Evolutionary conservation across 2,113 vertebrate species (phyloP).

Genomic region (Tapirus terrestris): DNA sequence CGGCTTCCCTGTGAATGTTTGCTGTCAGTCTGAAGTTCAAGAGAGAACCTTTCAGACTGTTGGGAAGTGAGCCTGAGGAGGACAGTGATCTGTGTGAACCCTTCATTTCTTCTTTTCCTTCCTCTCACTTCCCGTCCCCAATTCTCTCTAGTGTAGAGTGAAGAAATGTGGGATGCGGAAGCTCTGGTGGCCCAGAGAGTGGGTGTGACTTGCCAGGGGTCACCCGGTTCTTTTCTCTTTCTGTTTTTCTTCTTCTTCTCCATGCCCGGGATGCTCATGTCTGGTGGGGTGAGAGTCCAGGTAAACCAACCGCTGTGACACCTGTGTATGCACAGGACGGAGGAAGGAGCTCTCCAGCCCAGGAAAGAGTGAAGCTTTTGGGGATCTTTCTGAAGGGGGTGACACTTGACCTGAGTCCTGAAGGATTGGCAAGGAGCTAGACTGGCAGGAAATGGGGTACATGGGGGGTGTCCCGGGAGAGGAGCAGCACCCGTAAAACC

Average conservation of each 20-base stretch:
- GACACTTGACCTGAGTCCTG: not conserved
- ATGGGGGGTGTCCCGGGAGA: not conserved
- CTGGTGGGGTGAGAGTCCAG: not conserved
- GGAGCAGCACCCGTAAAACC: too few species aligned
- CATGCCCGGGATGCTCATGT: not conserved
- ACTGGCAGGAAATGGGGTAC: not conserved
- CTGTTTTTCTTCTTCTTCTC: not conserved
- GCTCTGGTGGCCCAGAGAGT: not conserved
- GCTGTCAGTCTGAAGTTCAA: not conserved
- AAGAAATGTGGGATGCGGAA: not conserved
- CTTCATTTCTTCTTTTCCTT: slow-evolving; percentile 8
- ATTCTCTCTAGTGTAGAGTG: not conserved
- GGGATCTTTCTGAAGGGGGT: not conserved
- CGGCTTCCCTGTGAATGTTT: not conserved
- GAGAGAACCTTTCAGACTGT: not conserved
- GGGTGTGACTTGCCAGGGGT: not conserved
- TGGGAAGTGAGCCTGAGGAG: not conserved
- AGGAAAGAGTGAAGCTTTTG: fast-evolving
- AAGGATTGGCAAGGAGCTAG: not conserved
- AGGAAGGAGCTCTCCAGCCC: not conserved
- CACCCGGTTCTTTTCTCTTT: not conserved
- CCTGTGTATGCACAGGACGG: fast-evolving
- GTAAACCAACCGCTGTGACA: fast-evolving
- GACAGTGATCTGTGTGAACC: not conserved
- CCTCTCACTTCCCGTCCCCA: not conserved